Percentiles rank a stretch among this genome's conserved stretches.
Evolutionary conservation across 2,113 vertebrate species (phyloP).

Genomic region (Atractosteus spatula): DNA sequence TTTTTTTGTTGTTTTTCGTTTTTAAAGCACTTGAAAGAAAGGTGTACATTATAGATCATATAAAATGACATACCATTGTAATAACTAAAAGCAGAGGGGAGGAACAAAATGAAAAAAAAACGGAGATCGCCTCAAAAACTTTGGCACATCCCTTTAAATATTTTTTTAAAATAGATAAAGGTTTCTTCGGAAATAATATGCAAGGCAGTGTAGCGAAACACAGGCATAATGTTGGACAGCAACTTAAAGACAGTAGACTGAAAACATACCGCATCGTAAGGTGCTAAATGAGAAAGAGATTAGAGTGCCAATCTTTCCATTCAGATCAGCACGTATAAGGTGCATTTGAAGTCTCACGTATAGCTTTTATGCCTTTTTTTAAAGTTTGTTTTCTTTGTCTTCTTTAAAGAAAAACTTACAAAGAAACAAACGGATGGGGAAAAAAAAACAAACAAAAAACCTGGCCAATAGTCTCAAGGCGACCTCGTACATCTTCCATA

Average conservation of each 20-base stretch:
- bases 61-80: constrained; percentile 67
- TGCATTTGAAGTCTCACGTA: constrained; percentile 73
- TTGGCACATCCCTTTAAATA: constrained; percentile 75
- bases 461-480: constrained; percentile 76
- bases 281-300: constrained; percentile 71
- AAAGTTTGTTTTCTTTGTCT: constrained; percentile 40
- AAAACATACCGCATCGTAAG: constrained; percentile 78
- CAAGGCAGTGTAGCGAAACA: constrained; percentile 67
- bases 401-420: constrained; percentile 53
- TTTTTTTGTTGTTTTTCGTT: constrained; percentile 36
- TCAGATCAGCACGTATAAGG: constrained; percentile 69
- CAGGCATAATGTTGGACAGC: constrained; percentile 50
- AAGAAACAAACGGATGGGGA: constrained; percentile 48
- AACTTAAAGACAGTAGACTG: constrained; percentile 44
- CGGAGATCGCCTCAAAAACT: constrained; percentile 77
- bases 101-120: constrained; percentile 47
- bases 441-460: constrained; percentile 50
- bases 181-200: constrained; percentile 61
- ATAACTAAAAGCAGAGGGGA: constrained; percentile 66
- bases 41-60: constrained; percentile 34
- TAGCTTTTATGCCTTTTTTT: constrained; percentile 57
- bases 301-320: constrained; percentile 62
- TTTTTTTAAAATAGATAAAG: constrained; percentile 60
- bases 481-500: constrained; percentile 65
- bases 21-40: constrained; percentile 77